Evolutionary conservation across 1,140 invertebrate genomes (phyloP), one percentile per base, ranked within the genome.

Genomic region (Drosophila subobscura): DNA sequence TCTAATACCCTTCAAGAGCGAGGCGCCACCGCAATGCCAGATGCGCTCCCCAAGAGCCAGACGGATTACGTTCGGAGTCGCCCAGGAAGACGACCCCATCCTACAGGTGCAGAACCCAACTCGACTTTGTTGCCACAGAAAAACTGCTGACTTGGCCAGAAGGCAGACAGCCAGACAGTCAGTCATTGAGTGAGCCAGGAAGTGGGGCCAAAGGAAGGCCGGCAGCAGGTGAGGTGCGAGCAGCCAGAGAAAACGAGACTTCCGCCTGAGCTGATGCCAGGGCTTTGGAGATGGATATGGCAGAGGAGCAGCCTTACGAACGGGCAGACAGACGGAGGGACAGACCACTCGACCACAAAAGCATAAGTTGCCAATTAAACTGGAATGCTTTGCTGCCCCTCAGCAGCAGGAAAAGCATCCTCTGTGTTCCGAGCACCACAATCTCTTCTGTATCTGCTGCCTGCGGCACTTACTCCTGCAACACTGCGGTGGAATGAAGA

Each of bases 341-440:
- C 29, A 44, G 59, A 51, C 49, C 73, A 80, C 77, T 85, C 68
- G 83, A 89, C 83, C 71, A 88, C 78, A 88, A 89, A 88, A 88
- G 83, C 83, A 88, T 88, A 88, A 88, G 83, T 88, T 88, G 83
- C 83, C 83, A 88, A 88, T 88, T 88, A 88, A 88, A 88, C 78
- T 86, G 58, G 78, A 88, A 86, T 86, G 83, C 83, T 88, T 68
- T 81, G 83, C 83, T 76, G 46, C 52, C 77, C 68, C 47, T 44
- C 44, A 33, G 60, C 45, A 45, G 50, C 51, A 41, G 37, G 23
- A 12, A 12, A 10, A 4, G 14, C 16, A 16, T 33, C 29, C 7
- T 33, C 7, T 33, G 5, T 27, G 2, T 3, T 33, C 29, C 29
- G 8, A 3, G 8, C 29, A 37, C 33, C 50, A 53, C 63, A 46